A percentile compares a stretch with the other conserved stretches of the same genome.
Evolutionary conservation across 2,888 invertebrate species (phyloP).

Genomic region (Nipponacmea schrenckii): DNA sequence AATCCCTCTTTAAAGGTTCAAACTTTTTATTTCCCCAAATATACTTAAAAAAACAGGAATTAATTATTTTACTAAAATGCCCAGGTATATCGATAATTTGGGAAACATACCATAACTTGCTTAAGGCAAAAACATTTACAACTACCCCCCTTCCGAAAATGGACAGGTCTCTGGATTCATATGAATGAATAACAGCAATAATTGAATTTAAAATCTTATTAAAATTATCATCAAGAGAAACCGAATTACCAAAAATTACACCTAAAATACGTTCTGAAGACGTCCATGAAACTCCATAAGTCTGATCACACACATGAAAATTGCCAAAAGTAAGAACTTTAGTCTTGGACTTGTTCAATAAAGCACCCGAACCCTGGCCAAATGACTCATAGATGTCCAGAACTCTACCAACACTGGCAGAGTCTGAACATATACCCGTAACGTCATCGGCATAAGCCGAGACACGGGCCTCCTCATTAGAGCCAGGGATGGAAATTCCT

Average conservation of each 20-base stretch:
- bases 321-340: neutral
- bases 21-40: neutral
- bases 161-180: neutral
- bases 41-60: neutral
- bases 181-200: neutral
- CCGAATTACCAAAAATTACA: neutral
- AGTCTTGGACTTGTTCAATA: neutral
- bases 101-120: neutral
- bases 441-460: conserved; percentile 23
- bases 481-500: conserved; percentile 7
- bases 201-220: neutral
- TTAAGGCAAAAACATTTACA: neutral
- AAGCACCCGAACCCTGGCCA: neutral
- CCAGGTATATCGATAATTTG: neutral
- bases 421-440: conserved; percentile 13
- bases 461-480: neutral
- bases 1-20: neutral
- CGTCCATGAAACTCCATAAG: neutral
- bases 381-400: conserved; percentile 8
- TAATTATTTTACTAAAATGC: neutral
- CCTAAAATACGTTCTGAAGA: neutral
- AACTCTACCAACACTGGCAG: conserved; percentile 9
- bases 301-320: neutral
- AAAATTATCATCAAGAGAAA: neutral
- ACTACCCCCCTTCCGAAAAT: neutral